Evolutionary conservation across 2,888 invertebrate genomes (phyloP).

Genomic region (Agriotes lineatus): DNA sequence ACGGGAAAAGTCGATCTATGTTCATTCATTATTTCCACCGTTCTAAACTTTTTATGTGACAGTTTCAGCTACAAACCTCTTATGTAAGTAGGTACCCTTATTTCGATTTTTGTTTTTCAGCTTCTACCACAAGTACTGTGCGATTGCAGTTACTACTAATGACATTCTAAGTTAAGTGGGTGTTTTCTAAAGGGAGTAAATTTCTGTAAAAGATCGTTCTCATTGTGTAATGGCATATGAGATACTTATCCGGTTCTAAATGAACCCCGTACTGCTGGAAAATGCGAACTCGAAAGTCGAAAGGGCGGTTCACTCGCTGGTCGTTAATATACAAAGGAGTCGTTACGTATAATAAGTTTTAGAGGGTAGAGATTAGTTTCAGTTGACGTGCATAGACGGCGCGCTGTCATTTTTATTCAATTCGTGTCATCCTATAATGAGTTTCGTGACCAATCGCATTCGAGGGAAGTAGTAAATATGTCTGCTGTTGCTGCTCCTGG

Average conservation of each 20-base stretch:
- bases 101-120: not conserved
- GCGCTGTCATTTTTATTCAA: constrained; percentile 48
- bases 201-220: not conserved
- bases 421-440: constrained; percentile 49
- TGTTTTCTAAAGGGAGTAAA: not conserved
- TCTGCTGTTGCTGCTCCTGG: constrained; percentile 4
- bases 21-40: not conserved
- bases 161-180: not conserved
- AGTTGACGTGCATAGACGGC: constrained; percentile 32
- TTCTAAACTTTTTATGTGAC: not conserved
- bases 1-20: not conserved
- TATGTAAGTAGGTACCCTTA: not conserved
- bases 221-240: constrained; percentile 4
- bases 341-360: constrained; percentile 33
- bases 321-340: constrained; percentile 25
- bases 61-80: not conserved
- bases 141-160: not conserved
- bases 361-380: constrained; percentile 35
- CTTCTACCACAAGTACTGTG: not conserved
- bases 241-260: constrained; percentile 12
- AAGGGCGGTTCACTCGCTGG: constrained; percentile 1
- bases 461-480: constrained; percentile 24
- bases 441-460: constrained; percentile 51
- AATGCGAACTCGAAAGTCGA: constrained; percentile 3
- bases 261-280: not conserved